Base-by-base conservation (phyloP, 2,888 invertebrate genomes). In the Apeira syringaria region DNA sequence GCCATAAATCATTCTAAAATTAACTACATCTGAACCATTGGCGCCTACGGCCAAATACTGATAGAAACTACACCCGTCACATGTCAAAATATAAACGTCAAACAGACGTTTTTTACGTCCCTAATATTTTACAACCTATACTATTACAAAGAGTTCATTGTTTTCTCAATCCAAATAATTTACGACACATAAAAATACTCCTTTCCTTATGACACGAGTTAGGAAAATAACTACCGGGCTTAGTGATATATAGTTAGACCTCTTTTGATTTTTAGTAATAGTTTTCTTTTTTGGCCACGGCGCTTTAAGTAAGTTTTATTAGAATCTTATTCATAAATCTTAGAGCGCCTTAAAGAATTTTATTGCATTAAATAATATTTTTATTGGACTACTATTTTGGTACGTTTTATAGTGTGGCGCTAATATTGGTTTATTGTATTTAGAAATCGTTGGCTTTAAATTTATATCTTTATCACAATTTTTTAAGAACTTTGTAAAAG, bases 131-230 rank as follows among this genome's bases (percentile, higher is more conserved):
- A 89, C 80, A 76, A 77, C 81, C 77, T 81, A 83, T 86, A 78
- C 73, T 70, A 80, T 89, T 87, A 89, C 89, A 89, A 89, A 88
- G 87, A 80, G 72, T 71, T 77, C 76, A 76, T 80, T 89, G 89
- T 89, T 85, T 86, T 83, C 77, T 69, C 80, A 81, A 80, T 72
- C 78, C 48, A 59, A 51, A 65, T 85, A 82, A 88, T 88, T 87
- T 88, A 88, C 18, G 66, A 61, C 47, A 56, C 57, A 61, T 64
- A 72, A 68, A 72, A 74, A 65, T 63, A 55, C 53, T 34, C 39
- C 35, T 35, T 46, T 40, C 22, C 33, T 12, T 32, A 44, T 46
- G 35, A 40, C 39, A 35, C 26, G 45, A 44, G 34, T 44, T 46
- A 46, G 45, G 32, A 46, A 46, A 46, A 46, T 46, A 68, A 80